phyloP scores from a whole-genome alignment of 2,888 invertebrate genomes.

The Abscondita cerata region DNA sequence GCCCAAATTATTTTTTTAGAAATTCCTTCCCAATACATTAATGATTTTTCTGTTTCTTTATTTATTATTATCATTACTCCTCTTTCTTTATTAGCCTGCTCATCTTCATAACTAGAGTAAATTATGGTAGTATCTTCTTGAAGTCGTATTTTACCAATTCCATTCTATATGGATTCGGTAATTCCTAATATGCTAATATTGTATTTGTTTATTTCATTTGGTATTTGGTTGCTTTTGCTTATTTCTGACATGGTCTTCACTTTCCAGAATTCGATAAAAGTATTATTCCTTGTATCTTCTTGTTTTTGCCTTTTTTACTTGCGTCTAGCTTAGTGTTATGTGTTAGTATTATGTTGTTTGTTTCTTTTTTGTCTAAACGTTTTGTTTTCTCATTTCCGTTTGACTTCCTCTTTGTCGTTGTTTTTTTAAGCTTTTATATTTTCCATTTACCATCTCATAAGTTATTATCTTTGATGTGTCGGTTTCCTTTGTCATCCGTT shows the following conservation, averaged over 20 bases:
- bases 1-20: constrained; percentile 6
- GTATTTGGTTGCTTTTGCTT: constrained; percentile 3
- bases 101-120: not conserved
- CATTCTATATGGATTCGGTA: constrained; percentile 6
- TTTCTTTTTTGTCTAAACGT: not conserved
- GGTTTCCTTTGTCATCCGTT: not conserved
- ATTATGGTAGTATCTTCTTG: not conserved
- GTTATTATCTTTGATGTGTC: not conserved
- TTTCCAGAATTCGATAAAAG: too few species aligned
- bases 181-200: not conserved
- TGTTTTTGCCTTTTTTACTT: not conserved
- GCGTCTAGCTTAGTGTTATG: not conserved
- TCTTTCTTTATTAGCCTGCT: constrained; percentile 4
- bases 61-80: constrained; percentile 10
- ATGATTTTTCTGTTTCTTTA: not conserved
- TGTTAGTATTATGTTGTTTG: not conserved
- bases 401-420: not conserved
- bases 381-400: not conserved
- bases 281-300: too few species aligned
- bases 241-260: too few species aligned
- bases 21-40: constrained; percentile 9
- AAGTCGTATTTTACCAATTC: not conserved
- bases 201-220: constrained; percentile 4
- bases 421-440: not conserved
- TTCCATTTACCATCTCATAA: not conserved